A percentile compares a stretch with the other conserved stretches of the same genome.
Conservation (phyloP, 2,797 vertebrate species). For the Amniataba percoides region DNA sequence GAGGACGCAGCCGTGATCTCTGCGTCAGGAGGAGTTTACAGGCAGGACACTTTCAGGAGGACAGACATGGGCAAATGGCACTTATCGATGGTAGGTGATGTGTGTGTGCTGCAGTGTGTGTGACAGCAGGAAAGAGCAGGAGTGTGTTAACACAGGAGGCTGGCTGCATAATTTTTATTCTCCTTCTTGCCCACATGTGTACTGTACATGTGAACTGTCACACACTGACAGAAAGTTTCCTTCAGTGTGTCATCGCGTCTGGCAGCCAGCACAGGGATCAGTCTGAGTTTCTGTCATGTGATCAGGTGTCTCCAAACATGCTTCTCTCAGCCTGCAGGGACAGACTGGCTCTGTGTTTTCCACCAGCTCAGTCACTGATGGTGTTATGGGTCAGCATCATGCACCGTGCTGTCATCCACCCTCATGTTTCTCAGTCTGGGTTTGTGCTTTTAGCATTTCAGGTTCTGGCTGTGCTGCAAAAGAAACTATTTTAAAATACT, state of each 20-base stretch:
- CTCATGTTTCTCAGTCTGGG: no score
- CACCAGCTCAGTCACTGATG: neutral
- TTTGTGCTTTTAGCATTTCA: neutral
- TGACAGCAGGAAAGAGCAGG: neutral
- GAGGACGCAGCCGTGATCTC: constrained; percentile 13
- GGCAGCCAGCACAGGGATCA: neutral
- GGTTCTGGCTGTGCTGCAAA: neutral
- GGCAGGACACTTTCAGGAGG: neutral
- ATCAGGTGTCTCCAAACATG: neutral
- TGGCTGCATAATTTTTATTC: neutral
- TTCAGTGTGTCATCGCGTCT: constrained; percentile 12
- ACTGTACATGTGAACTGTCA: neutral
- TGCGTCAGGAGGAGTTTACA: neutral
- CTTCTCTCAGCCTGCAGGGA: neutral
- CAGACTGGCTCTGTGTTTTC: neutral
- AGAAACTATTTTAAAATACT: neutral
- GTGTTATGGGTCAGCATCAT: neutral
- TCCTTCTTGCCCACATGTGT: no score
- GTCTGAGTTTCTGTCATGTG: constrained; percentile 36
- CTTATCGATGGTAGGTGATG: constrained; percentile 78
- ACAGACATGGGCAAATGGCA: constrained; percentile 78
- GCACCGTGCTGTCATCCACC: neutral
- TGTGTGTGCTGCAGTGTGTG: neutral
- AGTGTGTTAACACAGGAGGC: neutral
- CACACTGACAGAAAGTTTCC: neutral